Evolutionary conservation across 2,113 vertebrate species (phyloP).

Genomic region (Amblyornis subalaris): DNA sequence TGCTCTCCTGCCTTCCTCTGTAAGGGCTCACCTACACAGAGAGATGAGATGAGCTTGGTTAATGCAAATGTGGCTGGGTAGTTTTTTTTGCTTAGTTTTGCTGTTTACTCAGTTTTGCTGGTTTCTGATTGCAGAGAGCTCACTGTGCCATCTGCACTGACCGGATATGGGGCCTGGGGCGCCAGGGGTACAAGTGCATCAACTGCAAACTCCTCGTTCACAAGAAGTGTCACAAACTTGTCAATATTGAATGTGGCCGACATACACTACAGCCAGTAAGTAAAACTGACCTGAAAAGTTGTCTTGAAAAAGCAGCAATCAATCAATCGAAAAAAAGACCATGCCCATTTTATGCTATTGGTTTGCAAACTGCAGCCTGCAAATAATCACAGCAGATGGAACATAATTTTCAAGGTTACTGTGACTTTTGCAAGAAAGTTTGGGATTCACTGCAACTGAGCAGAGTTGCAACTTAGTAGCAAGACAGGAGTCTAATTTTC

Average conservation of each 20-base stretch:
- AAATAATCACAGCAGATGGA: background rate
- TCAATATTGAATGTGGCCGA: conserved; percentile 87
- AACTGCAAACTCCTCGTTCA: conserved; percentile 98
- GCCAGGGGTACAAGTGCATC: conserved; percentile 98
- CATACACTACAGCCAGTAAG: conserved; percentile 77
- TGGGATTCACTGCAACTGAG: background rate
- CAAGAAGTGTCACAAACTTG: conserved; percentile 98
- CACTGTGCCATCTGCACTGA: conserved; percentile 98
- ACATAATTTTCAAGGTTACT: background rate
- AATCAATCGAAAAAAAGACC: background rate
- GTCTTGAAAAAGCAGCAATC: background rate
- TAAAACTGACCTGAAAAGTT: background rate
- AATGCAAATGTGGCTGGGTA: background rate
- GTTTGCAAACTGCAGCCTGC: background rate
- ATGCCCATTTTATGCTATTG: background rate
- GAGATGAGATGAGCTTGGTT: background rate
- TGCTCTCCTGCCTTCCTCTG: background rate
- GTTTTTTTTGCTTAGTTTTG: background rate
- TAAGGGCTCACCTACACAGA: background rate
- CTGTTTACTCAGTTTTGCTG: background rate
- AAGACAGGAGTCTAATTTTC: background rate
- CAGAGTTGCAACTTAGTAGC: background rate
- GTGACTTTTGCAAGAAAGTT: background rate
- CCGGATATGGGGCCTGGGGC: conserved; percentile 95
- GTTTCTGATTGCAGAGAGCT: conserved; percentile 80